Percentiles rank a stretch among this genome's conserved stretches.
phyloP scores from a whole-genome alignment of 1,140 invertebrate genomes.

The Zaprionus nigranus region DNA sequence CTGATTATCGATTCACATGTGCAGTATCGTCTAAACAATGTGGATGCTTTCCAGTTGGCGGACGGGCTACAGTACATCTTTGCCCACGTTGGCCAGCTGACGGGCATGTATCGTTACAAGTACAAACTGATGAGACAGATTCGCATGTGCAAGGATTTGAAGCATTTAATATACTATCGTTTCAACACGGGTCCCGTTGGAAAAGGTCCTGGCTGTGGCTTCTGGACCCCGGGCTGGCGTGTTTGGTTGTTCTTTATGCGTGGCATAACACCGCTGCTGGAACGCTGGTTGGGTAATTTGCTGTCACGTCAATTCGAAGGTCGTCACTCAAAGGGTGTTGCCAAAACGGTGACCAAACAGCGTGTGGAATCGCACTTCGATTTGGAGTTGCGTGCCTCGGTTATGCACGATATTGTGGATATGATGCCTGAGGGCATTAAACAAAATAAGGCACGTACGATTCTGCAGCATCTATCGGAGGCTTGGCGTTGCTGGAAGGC shows the following conservation, averaged over 20 bases:
- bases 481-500: conserved; percentile 99
- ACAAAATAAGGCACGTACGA: conserved; percentile 99
- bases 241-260: conserved; percentile 99
- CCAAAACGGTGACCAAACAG: conserved; percentile 99
- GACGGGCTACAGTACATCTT: conserved; percentile 99
- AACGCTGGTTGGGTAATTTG: conserved; percentile 99
- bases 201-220: conserved; percentile 99
- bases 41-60: conserved; percentile 99
- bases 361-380: conserved; percentile 99
- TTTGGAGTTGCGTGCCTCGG: conserved; percentile 97
- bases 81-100: conserved; percentile 99
- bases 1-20: conserved; percentile 99
- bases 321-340: conserved; percentile 98
- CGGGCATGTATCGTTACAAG: conserved; percentile 99
- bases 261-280: conserved; percentile 98
- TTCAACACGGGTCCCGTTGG: conserved; percentile 99
- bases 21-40: conserved; percentile 99
- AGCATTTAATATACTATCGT: conserved; percentile 99
- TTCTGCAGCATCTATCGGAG: conserved; percentile 99
- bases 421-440: conserved; percentile 99
- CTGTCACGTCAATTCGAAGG: conserved; percentile 99
- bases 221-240: conserved; percentile 99
- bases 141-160: conserved; percentile 99
- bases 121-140: conserved; percentile 99
- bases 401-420: conserved; percentile 99